Conservation (phyloP, 2,888 invertebrate species). For the Drosophila merina region DNA sequence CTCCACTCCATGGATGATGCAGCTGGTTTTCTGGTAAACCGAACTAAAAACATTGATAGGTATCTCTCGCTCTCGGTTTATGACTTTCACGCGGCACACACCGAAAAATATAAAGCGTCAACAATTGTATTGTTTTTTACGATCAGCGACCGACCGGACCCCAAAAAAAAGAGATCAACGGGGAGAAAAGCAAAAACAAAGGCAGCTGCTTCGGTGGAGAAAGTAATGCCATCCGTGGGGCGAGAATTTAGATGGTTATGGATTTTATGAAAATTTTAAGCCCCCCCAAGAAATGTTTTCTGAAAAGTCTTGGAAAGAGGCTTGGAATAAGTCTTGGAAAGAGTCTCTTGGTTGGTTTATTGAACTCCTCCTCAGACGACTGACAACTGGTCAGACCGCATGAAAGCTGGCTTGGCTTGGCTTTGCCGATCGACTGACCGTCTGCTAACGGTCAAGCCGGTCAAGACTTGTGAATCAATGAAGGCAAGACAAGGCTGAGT, state of each 20-base stretch:
- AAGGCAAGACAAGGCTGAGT: not conserved
- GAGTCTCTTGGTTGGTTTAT: constrained; percentile 50
- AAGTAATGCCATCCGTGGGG: too few species aligned
- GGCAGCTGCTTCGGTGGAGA: too few species aligned
- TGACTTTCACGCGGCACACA: constrained; percentile 48
- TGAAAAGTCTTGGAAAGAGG: not conserved
- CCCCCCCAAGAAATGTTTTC: constrained; percentile 9
- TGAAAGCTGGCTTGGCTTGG: constrained; percentile 35
- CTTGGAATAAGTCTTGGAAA: too few species aligned
- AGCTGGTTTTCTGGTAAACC: constrained; percentile 13
- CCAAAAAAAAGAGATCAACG: not conserved
- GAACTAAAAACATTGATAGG: constrained; percentile 23
- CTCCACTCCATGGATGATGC: constrained; percentile 9
- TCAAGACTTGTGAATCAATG: constrained; percentile 61
- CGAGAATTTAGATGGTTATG: constrained; percentile 7
- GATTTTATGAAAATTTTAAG: constrained; percentile 16
- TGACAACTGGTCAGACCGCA: constrained; percentile 46
- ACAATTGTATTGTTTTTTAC: constrained; percentile 6
- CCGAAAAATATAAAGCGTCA: not conserved
- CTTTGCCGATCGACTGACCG: constrained; percentile 3
- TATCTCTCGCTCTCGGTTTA: constrained; percentile 21
- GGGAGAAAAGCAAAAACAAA: constrained; percentile 16
- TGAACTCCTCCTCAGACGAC: constrained; percentile 43
- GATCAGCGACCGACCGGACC: constrained; percentile 1
- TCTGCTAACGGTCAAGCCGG: constrained; percentile 47